Base-by-base conservation (phyloP, 2,113 vertebrate species). In the Zapornia atra region DNA sequence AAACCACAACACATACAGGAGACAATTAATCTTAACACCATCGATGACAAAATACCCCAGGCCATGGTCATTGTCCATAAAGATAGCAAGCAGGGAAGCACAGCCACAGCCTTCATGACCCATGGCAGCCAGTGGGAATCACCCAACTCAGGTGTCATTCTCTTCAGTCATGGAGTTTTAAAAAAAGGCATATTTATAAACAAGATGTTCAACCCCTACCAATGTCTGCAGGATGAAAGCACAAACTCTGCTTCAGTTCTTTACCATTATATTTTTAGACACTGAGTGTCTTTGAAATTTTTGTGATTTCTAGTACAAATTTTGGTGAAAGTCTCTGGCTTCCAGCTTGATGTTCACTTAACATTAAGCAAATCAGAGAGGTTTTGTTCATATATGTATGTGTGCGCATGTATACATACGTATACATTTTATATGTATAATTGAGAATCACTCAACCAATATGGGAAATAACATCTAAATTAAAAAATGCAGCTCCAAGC, bases 111-210 rank as follows among this genome's bases (percentile, higher is more conserved):
- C 71, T 66, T 12, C 22, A 66, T 3, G 11, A 40, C 16, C 15
- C 22, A 24, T 1, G 12, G 29, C 8, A 29, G 29, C 33, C 71
- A n/a, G 29, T 21, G 40, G 50, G 21, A 79, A 66, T 42, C 22
- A 80, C 21, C 21, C 59, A 86, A 0, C 10, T 44, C 57, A 33
- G 5, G 10, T 42, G 22, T 42, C 15, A 28, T 26, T 42, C 4
- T 28, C 16, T 50, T 60, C 36, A 4, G 44, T 46, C 44, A 46
- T 46, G 44, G 44, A 46, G 44, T 46, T 46, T 46, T 46, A 8
- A 46, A 46, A 65, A 82, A 63, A 63, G 25, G 3, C 56, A 24
- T 0, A 0, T 24, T 31, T n/a, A 34, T 2, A 61, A 34, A 19
- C 14, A 83, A 61, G 21, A 7, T 40, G 61, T 51, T 69, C 34